Base-by-base conservation (phyloP, 2,113 vertebrate genomes). In the Gallinago undulata region DNA sequence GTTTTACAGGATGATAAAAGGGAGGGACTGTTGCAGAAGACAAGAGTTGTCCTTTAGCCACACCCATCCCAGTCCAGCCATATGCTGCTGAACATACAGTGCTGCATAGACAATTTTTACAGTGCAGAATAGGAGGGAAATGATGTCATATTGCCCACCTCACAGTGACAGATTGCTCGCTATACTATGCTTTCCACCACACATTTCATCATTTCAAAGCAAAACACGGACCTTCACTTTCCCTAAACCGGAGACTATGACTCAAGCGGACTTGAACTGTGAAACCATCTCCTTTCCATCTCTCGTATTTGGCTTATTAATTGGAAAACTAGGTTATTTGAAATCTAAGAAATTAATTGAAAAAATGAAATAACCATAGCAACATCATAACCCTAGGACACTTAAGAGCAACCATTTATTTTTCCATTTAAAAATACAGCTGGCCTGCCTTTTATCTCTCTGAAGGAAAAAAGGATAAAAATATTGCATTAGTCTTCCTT, bases 281-380 rank as follows among this genome's bases (percentile, higher is more conserved):
- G 35, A 93, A 93, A 86, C 28, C 19, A 59, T 35, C 69, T 91
- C 66, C 62, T 87, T 81, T 89, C 70, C 48, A 39, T 19, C 33
- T 60, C 87, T 94, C 80, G 67, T 85, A 87, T 30, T 92, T 92
- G 85, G 64, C 45, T 89, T 67, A 57, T 89, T 83, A 88, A 79
- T 66, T 85, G 77, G 80, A 95, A 96, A 95, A 91, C 31, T 45
- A 85, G 22, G 31, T 69, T 37, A 92, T 43, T 93, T 88, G 25
- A 79, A 92, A 92, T 63, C 37, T 21, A 90, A 70, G 16, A 85
- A 87, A 93, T 67, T 2, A 86, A 89, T 50, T 0, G 56, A 92
- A 94, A 85, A 43, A 75, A 62, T 30, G 11, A 23, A 60, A 23
- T 30, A 86, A 81, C 64, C 41, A 70, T 70, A 84, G 60, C 64